Evolutionary conservation across 2,113 vertebrate genomes (phyloP).

Genomic region (Hydropotes inermis): DNA sequence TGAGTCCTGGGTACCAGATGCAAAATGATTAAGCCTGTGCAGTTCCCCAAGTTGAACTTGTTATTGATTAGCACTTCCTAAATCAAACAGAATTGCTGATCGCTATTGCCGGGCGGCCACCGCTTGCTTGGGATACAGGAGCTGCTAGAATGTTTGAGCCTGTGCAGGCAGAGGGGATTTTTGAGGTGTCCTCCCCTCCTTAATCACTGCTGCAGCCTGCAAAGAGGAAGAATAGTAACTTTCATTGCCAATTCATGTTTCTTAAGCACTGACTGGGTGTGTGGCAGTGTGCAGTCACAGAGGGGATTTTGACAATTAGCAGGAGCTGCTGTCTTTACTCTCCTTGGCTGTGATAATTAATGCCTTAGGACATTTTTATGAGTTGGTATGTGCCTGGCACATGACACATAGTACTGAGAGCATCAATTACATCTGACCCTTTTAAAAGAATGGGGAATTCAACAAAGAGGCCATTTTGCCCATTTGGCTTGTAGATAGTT

Average conservation of each 20-base stretch:
- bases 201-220: slow-evolving; percentile 21
- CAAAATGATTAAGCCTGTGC: slow-evolving; percentile 53
- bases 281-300: slow-evolving; percentile 51
- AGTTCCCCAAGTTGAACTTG: slow-evolving; percentile 52
- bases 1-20: slow-evolving; percentile 56
- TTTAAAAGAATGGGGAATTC: slow-evolving; percentile 17
- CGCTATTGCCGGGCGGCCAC: neutral
- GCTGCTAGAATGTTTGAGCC: neutral
- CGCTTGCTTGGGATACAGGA: neutral
- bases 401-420: slow-evolving; percentile 25
- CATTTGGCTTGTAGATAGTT: slow-evolving; percentile 35
- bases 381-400: slow-evolving; percentile 58
- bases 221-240: slow-evolving; percentile 53
- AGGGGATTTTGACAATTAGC: slow-evolving; percentile 67
- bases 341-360: slow-evolving; percentile 62
- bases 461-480: slow-evolving; percentile 58
- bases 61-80: slow-evolving; percentile 68
- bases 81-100: slow-evolving; percentile 63
- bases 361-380: slow-evolving; percentile 64
- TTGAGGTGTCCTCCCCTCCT: neutral
- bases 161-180: neutral
- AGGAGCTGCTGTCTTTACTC: slow-evolving; percentile 48
- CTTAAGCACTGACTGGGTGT: slow-evolving; percentile 42
- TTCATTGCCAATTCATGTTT: slow-evolving; percentile 48
- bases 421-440: slow-evolving; percentile 28